Base-by-base conservation (phyloP, 1,140 invertebrate species). In the Araneus ventricosus region DNA sequence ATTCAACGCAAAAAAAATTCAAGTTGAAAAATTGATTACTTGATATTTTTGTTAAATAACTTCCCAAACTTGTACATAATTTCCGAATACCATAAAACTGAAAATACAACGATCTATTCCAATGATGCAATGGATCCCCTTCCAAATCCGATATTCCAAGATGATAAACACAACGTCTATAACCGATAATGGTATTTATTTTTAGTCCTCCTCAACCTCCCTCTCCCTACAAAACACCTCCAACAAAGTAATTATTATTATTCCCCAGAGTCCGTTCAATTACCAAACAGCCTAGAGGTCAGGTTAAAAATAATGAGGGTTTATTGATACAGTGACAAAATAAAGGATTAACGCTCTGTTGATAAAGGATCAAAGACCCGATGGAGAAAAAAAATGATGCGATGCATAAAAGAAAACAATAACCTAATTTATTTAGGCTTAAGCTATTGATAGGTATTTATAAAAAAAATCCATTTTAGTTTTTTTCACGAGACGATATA, bases 271-370 rank as follows among this genome's bases (percentile, higher is more conserved):
- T 37, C 34, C 30, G 30, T 91, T 84, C 75, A 91, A 91, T 91
- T 82, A 84, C 70, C n/a, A 84, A 84, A 91, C 45, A 84, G 75
- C 89, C 89, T 45, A 63, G 79, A 91, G 89, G 89, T 91, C 89
- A 91, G 52, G 34, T n/a, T 41, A 70, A 37, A 82, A 82, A 91
- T 91, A 91, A 91, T 91, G 89, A 91, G 89, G 45, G 52, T 91
- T 84, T 91, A 91, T 91, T 57, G 89, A 91, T 84, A 91, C 89
- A 91, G 57, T 84, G 89, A 91, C 89, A 84, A 91, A 91, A 91
- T 84, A 91, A 84, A 91, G 84, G 45, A 91, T 91, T 91, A 91
- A 41, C 79, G 34, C 86, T 39, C 24, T 70, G 67, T n/a, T 39
- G 89, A 84, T 91, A 90, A 90, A 70, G 34, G 37, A 80, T 80